A percentile compares a stretch with the other conserved stretches of the same genome.
These are phyloP conservation scores for Ectropis grisescens DNA, from an alignment of 1,140 invertebrate species.

Conservation along the genomic window DNA sequence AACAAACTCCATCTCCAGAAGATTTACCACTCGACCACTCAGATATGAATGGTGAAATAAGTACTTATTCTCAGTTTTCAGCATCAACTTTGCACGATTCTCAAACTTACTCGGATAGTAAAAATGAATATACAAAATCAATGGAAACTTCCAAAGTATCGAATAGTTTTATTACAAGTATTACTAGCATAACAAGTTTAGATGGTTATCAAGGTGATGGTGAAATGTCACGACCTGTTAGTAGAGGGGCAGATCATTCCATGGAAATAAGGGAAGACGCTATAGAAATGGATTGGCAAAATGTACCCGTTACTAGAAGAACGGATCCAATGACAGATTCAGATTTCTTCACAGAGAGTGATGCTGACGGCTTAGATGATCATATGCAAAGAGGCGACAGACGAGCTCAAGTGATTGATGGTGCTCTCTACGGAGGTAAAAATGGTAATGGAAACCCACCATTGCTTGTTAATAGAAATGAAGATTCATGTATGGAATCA, in stretches of 20 bases:
- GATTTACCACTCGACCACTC: slow-evolving; percentile 82
- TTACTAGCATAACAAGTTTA: slow-evolving; percentile 87
- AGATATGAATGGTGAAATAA: slow-evolving; percentile 70
- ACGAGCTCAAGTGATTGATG: slow-evolving; percentile 84
- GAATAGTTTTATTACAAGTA: slow-evolving; percentile 84
- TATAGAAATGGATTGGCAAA: slow-evolving; percentile 68
- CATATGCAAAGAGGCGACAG: slow-evolving; percentile 77
- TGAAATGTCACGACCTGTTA: slow-evolving; percentile 84
- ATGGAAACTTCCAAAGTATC: slow-evolving; percentile 72
- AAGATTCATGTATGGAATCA: slow-evolving; percentile 84
- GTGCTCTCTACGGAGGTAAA: slow-evolving; percentile 81
- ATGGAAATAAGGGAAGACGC: slow-evolving; percentile 54
- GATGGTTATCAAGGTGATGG: slow-evolving; percentile 91
- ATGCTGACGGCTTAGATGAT: slow-evolving; percentile 85
- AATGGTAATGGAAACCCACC: slow-evolving; percentile 64
- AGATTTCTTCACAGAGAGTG: slow-evolving; percentile 90
- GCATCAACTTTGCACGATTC: slow-evolving; percentile 57
- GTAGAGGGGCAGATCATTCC: slow-evolving; percentile 80
- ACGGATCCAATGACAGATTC: slow-evolving; percentile 90
- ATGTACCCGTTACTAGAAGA: slow-evolving; percentile 69
- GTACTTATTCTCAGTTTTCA: slow-evolving; percentile 58
- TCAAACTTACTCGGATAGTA: slow-evolving; percentile 68
- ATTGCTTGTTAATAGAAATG: slow-evolving; percentile 66
- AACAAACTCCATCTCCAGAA: slow-evolving; percentile 85
- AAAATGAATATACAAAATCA: slow-evolving; percentile 71